These are phyloP conservation scores for Solenodon paradoxus DNA, from an alignment of 2,113 vertebrate species.

Conservation along the genomic window DNA sequence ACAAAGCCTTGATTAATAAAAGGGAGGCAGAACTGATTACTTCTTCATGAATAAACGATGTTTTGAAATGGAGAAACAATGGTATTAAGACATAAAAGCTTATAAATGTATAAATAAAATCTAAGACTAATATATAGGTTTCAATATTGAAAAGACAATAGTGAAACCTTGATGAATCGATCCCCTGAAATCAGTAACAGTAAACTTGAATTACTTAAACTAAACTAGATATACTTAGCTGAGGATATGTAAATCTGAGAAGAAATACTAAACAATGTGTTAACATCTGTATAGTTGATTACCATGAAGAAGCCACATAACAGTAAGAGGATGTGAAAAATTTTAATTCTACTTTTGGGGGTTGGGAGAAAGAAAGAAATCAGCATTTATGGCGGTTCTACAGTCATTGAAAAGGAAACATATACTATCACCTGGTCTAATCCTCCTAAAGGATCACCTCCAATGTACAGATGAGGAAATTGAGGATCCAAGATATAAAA, in stretches of 20 bases:
- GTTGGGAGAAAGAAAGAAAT: background rate
- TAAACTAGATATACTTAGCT: background rate
- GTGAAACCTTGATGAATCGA: background rate
- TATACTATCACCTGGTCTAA: background rate
- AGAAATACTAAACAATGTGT: background rate
- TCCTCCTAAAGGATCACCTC: background rate
- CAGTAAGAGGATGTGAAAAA: background rate
- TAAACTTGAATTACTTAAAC: background rate
- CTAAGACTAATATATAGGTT: background rate
- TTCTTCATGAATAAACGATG: background rate
- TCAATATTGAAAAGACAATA: constrained; percentile 3
- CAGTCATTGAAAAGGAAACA: background rate
- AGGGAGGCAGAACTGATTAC: background rate
- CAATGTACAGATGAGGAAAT: background rate
- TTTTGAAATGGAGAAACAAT: background rate
- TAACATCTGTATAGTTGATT: background rate
- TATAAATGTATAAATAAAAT: background rate
- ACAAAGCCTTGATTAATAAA: background rate
- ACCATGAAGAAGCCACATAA: background rate
- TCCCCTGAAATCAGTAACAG: background rate
- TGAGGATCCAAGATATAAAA: background rate
- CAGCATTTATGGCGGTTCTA: background rate
- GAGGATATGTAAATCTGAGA: background rate
- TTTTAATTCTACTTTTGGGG: background rate
- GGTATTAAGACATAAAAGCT: background rate